These are phyloP conservation scores for Dolichoris vasculosae DNA, from an alignment of 1,140 invertebrate species.

Conservation along the genomic window DNA sequence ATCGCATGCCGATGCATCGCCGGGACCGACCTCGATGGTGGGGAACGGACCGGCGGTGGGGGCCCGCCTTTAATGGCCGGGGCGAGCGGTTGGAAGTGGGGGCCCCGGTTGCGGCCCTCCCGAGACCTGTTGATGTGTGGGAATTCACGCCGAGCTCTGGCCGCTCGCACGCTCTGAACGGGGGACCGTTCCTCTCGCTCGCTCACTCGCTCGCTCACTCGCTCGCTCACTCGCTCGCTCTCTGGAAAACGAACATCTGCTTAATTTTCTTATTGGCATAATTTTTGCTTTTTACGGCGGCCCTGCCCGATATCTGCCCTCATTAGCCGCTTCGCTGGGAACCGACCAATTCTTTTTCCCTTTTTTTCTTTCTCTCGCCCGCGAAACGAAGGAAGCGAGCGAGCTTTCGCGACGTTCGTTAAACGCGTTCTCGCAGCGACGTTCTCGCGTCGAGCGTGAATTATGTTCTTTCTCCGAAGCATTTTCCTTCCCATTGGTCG, in stretches of 20 bases:
- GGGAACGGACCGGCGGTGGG: conserved; percentile 10
- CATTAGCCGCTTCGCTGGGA: conserved; percentile 31
- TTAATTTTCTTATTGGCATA: conserved; percentile 54
- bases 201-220: neutral
- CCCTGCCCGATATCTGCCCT: conserved; percentile 8
- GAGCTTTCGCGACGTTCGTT: conserved; percentile 14
- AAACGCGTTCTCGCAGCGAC: neutral
- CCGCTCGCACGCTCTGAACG: conserved; percentile 31
- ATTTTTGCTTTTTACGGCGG: conserved; percentile 51
- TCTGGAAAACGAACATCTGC: conserved; percentile 50
- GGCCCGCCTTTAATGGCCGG: conserved; percentile 55
- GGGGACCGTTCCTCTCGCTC: conserved; percentile 5
- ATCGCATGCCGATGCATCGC: conserved; percentile 73
- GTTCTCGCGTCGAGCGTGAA: neutral
- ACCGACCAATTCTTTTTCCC: conserved; percentile 8
- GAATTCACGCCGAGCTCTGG: conserved; percentile 67
- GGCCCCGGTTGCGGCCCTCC: conserved; percentile 56
- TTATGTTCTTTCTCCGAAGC: neutral
- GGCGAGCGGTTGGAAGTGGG: neutral
- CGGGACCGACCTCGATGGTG: conserved; percentile 15
- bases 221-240: neutral
- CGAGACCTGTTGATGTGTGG: conserved; percentile 74
- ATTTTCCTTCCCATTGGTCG: conserved; percentile 2
- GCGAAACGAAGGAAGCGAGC: neutral
- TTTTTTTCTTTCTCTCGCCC: neutral